A percentile compares a stretch with the other conserved stretches of the same genome.
phyloP scores from a whole-genome alignment of 2,797 vertebrate species.

The Paramormyrops hopkinsi region DNA sequence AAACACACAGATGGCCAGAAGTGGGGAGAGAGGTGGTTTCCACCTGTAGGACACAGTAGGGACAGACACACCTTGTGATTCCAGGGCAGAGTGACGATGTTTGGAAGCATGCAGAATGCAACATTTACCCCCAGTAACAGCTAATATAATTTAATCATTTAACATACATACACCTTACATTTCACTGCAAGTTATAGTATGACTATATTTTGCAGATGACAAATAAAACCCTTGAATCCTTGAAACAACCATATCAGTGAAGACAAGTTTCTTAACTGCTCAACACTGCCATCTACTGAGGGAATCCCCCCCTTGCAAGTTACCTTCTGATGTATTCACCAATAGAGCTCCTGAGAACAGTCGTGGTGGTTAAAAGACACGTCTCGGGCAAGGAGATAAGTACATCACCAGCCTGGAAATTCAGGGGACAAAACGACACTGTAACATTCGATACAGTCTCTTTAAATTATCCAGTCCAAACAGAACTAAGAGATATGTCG shows the following conservation, averaged over 20 bases:
- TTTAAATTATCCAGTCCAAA: not conserved
- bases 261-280: not conserved
- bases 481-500: not conserved
- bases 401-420: constrained; percentile 59
- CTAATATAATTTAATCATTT: not conserved
- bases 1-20: constrained; percentile 78
- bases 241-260: not conserved
- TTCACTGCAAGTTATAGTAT: not conserved
- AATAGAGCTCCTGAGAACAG: constrained; percentile 76
- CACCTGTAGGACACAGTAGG: constrained; percentile 57
- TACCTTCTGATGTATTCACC: constrained; percentile 74
- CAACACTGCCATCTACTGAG: not conserved
- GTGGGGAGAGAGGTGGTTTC: constrained; percentile 71
- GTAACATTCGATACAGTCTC: not conserved
- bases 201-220: not conserved
- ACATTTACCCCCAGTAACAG: not conserved
- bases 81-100: not conserved
- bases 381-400: constrained; percentile 81
- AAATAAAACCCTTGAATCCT: not conserved
- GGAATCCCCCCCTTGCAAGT: not conserved
- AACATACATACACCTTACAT: not conserved
- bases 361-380: constrained; percentile 80
- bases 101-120: not conserved
- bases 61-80: not conserved
- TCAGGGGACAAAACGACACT: not conserved